Evolutionary conservation across 2,113 vertebrate genomes (phyloP), one percentile per base, ranked within the genome.

Genomic region (Rhinichthys klamathensis): DNA sequence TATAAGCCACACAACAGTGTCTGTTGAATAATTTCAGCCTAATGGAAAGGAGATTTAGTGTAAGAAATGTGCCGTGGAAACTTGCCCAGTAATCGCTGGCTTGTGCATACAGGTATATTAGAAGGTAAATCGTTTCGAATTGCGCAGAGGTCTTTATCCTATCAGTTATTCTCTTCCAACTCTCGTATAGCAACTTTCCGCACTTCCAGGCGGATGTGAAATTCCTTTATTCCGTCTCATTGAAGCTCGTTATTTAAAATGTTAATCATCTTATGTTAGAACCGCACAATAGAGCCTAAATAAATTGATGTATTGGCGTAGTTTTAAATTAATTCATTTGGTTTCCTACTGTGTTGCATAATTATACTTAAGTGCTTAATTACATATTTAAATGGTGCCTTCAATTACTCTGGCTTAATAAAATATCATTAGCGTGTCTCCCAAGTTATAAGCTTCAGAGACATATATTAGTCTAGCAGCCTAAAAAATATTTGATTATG

Each of bases 341-440:
- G 94, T 95, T 90, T 95, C 94, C 91, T 94, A 95, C 96, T 96
- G 96, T 94, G 95, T 92, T 92, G 94, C 94, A 95, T 96, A 96
- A 97, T 95, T 96, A 96, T 93, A 94, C 94, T 95, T 95, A 95
- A 96, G 96, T 96, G 96, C 96, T 97, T 97, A 97, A 97, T 97
- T 96, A 96, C 96, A 96, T 97, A 97, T 97, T 97, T 96, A 95
- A 95, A 95, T 95, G 95, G 93, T 95, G 93, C 95, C 96, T 97
- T 97, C 96, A 96, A 97, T 96, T 96, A 97, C 96, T 96, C 91
- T 92, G 94, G 96, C 95, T 94, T 93, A 95, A 95, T 95, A 96
- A 96, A 95, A 95, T 95, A 96, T 95, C 95, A 96, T 95, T 94
- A 95, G 96, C 93, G 92, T 90, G 96, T 96, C 94, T 96, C 95